A percentile compares a stretch with the other conserved stretches of the same genome.
Conservation (phyloP, 1,140 invertebrate species). For the Oryzaephilus surinamensis region DNA sequence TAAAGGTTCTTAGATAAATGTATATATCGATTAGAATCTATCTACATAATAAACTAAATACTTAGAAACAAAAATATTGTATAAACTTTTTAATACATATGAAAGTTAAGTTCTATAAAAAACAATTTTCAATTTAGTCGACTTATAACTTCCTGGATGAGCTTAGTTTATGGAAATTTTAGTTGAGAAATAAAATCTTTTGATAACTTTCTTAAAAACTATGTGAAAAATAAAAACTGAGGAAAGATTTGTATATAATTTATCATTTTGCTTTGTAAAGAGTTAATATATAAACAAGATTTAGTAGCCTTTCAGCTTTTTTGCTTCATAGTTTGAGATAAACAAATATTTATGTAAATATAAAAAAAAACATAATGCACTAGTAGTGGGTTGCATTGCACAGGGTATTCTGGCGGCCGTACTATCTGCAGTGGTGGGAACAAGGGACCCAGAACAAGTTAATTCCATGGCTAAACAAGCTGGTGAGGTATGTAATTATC, state of each 20-base stretch:
- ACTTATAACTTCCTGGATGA: no score
- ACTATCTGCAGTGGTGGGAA: conserved; percentile 75
- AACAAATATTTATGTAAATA: conserved; percentile 12
- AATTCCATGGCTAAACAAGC: conserved; percentile 86
- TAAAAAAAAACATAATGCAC: no score
- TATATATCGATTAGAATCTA: no score
- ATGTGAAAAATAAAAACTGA: no score
- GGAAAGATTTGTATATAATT: conserved; percentile 1
- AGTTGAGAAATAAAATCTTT: no score
- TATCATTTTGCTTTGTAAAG: background rate
- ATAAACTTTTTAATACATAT: no score
- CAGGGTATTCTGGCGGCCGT: conserved; percentile 84
- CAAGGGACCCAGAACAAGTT: conserved; percentile 79
- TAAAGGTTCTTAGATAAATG: no score
- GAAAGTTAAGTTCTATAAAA: no score
- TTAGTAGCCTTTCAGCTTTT: conserved; percentile 9
- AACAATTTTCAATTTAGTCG: no score
- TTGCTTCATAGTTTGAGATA: conserved; percentile 12
- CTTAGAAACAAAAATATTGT: no score
- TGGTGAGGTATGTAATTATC: conserved; percentile 64
- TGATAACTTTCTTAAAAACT: background rate
- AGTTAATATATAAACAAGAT: background rate
- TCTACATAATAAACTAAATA: no score
- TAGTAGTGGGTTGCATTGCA: conserved; percentile 39
- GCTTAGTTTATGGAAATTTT: no score